Base-by-base conservation (phyloP, 2,888 invertebrate species). In the Nebria brevicollis region DNA sequence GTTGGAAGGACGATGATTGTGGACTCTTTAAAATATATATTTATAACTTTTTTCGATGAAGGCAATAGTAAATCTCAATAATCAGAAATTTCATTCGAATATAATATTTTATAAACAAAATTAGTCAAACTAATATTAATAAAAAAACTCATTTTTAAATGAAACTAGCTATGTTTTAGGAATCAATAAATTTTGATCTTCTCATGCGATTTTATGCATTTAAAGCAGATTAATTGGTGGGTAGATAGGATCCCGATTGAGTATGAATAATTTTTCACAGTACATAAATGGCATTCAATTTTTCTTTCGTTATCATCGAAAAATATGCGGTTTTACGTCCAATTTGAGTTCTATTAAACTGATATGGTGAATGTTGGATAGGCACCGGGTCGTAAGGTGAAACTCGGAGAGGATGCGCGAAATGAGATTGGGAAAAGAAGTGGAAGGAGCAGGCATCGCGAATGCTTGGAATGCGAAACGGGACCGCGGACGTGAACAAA, bases 341-440 rank as follows among this genome's bases (percentile, higher is more conserved):
- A 79, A 79, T 79, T 79, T 79, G 79, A 79, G 79, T 79, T 79
- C 75, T 79, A 75, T 79, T 79, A 75, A 66, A 79, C 43, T 79
- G 79, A 79, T 79, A 79, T 20, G 75, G 42, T 15, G 54, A 41
- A 68, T 34, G 70, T 70, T 54, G 54, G 54, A 54, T 54, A 10
- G 43, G 54, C 11, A 54, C 8, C 2, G 54, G 54, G 54, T 54
- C 54, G 8, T 54, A 8, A 54, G 54, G 54, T 54, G 54, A 54
- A 11, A 1, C 54, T 2, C 13, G 54, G 11, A 5, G 5, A 34
- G 5, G 34, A 34, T 34, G 5, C 34, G 34, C 34, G 34, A 34
- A 34, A 34, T 34, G 34, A 34, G 34, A 34, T 4, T 68, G 68
- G 1, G 25, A 13, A n/a, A 34, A 77, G 26, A 7, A 42, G 68